Percentiles rank a stretch among this genome's conserved stretches.
phyloP scores from a whole-genome alignment of 2,888 invertebrate species.

The Apoderus coryli region DNA sequence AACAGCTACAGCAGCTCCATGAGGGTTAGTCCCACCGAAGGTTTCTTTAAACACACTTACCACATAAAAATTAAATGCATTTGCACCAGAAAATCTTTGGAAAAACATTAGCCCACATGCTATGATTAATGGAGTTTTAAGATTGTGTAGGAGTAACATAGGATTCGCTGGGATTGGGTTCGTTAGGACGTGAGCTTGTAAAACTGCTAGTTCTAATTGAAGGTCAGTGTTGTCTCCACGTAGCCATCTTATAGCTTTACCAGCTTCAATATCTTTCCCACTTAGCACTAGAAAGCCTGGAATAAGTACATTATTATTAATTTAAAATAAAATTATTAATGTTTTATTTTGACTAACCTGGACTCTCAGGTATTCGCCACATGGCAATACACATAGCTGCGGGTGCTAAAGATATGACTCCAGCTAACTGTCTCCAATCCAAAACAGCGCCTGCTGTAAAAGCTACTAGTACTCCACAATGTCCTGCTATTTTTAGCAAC shows the following conservation, averaged over 20 bases:
- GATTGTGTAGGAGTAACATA: conserved; percentile 26
- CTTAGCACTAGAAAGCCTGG: conserved; percentile 66
- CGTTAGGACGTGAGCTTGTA: conserved; percentile 51
- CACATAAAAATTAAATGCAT: conserved; percentile 74
- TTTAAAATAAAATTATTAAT: too few species aligned
- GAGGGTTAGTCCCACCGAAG: conserved; percentile 66
- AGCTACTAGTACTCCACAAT: conserved; percentile 70
- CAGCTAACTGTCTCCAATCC: conserved; percentile 74
- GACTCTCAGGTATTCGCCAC: conserved; percentile 76
- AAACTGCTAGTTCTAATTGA: conserved; percentile 54
- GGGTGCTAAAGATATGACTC: conserved; percentile 65
- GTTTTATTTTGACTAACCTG: too few species aligned
- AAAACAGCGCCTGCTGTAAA: conserved; percentile 72
- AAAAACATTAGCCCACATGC: conserved; percentile 82
- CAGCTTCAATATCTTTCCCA: conserved; percentile 61
- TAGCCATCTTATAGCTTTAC: conserved; percentile 62
- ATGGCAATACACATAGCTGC: conserved; percentile 61
- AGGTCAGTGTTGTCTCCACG: conserved; percentile 66
- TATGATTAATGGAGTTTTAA: conserved; percentile 61
- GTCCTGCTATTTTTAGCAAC: conserved; percentile 71
- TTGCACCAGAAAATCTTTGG: conserved; percentile 72
- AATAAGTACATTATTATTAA: too few species aligned
- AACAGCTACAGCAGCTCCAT: conserved; percentile 72
- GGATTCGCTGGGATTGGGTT: conserved; percentile 23
- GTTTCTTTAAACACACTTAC: conserved; percentile 78